A percentile compares a stretch with the other conserved stretches of the same genome.
Conservation (phyloP, 1,140 invertebrate species). For the Drosophila varians region DNA sequence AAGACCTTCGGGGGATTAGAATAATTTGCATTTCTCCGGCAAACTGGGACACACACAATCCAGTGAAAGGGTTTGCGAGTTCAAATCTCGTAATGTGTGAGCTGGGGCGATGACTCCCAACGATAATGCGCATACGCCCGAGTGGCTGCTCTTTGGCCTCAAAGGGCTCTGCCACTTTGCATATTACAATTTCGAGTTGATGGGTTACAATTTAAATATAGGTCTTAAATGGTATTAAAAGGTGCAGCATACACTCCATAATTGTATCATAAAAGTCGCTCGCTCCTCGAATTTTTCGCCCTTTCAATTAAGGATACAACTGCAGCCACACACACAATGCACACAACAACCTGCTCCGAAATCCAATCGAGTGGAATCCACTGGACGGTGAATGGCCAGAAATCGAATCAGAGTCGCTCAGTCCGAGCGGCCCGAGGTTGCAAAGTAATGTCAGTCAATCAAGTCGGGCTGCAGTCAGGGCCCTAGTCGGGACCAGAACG, state of each 20-base stretch:
- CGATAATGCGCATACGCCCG: not conserved
- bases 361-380: constrained; percentile 50
- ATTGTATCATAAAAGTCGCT: not conserved
- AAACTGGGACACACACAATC: constrained; percentile 2
- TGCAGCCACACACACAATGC: constrained; percentile 22
- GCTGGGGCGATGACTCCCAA: not conserved
- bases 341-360: constrained; percentile 33
- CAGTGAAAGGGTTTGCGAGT: not conserved
- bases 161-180: not conserved
- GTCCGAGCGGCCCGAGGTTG: constrained; percentile 7
- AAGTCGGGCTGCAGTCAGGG: constrained; percentile 19
- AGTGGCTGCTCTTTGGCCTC: not conserved
- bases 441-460: constrained; percentile 44
- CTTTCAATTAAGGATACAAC: constrained; percentile 57
- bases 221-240: not conserved
- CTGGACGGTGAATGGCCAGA: constrained; percentile 1
- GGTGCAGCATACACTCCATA: not conserved
- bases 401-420: constrained; percentile 14
- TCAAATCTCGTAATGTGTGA: constrained; percentile 8
- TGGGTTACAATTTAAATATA: not conserved
- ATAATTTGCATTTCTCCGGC: constrained; percentile 34
- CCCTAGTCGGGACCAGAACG: not conserved
- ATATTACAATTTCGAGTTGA: not conserved
- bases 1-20: constrained; percentile 14
- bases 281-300: too few species aligned